Base-by-base conservation (phyloP, 1,140 invertebrate genomes). In the Scaptomyza montana region DNA sequence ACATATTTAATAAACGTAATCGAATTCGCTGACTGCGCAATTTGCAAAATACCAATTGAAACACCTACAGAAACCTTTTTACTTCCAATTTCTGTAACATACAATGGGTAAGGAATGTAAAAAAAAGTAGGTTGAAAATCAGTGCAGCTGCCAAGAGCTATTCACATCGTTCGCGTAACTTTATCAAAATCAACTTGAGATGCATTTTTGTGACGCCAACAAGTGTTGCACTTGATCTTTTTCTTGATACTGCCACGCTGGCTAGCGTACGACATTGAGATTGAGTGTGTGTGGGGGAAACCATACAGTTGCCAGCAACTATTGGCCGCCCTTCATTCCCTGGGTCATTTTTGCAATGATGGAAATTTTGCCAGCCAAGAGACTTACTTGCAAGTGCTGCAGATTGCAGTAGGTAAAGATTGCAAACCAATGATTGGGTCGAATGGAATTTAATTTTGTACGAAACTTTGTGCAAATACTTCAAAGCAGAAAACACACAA, bases 141-240 rank as follows among this genome's bases (percentile, higher is more conserved):
- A 61, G 57, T 61, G 39, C 39, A 70, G 67, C 53, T 62, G 67
- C 67, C 67, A 70, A 63, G 59, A 63, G 50, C 64, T 67, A 12
- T 55, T 49, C 49, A 49, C 70, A 73, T 57, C 55, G 65, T 63
- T 62, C 51, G 30, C 59, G 53, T 56, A 73, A 67, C 56, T 62
- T 63, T 62, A 70, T 71, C 76, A 75, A 72, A 78, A 68, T 76
- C 67, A 64, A 63, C 63, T 78, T 73, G 63, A 76, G 60, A 73
- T 76, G 62, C 61, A 78, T 79, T 79, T 79, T 69, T 81, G 77
- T 77, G 84, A 84, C 79, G 73, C 84, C 84, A 79, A 80, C 79
- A 87, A 87, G 84, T 89, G 84, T 79, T 75, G 69, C 84, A 89
- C 84, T 87, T 84, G 84, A 87, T 87, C 69, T 74, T 89, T 70